Conservation (phyloP, 35 echinoderm and acorn worm genomes). For the Ophioderma brevispina region DNA sequence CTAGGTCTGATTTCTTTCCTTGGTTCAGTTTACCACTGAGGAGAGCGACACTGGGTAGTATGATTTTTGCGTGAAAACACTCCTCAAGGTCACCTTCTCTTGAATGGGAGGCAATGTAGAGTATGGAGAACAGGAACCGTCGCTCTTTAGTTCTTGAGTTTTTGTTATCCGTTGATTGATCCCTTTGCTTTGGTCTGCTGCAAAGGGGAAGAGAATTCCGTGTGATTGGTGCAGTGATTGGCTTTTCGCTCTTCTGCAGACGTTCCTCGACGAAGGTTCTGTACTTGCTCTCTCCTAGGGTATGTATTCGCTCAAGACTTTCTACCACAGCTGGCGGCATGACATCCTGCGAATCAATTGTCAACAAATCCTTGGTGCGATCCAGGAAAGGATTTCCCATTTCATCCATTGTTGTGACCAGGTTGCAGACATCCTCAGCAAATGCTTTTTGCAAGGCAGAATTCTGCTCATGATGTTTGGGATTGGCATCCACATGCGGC, state of each 20-base stretch:
- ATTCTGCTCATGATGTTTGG: constrained; percentile 28
- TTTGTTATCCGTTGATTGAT: constrained; percentile 15
- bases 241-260: constrained; percentile 11
- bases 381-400: constrained; percentile 43
- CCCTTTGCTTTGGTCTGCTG: neutral
- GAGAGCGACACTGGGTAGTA: constrained; percentile 25
- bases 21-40: constrained; percentile 6
- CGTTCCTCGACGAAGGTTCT: constrained; percentile 36
- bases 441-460: neutral
- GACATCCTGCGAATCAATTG: constrained; percentile 5
- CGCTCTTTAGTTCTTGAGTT: constrained; percentile 42
- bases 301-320: neutral
- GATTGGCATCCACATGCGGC: neutral
- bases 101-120: constrained; percentile 60
- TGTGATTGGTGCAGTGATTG: constrained; percentile 37
- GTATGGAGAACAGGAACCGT: constrained; percentile 38
- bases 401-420: constrained; percentile 26
- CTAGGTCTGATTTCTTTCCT: constrained; percentile 15
- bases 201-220: constrained; percentile 50
- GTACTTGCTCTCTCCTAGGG: constrained; percentile 29
- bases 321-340: neutral
- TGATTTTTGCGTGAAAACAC: constrained; percentile 70
- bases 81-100: constrained; percentile 52
- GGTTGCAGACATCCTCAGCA: neutral
- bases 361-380: neutral